phyloP scores from a whole-genome alignment of 2,888 invertebrate genomes.

The Tiphia femorata region DNA sequence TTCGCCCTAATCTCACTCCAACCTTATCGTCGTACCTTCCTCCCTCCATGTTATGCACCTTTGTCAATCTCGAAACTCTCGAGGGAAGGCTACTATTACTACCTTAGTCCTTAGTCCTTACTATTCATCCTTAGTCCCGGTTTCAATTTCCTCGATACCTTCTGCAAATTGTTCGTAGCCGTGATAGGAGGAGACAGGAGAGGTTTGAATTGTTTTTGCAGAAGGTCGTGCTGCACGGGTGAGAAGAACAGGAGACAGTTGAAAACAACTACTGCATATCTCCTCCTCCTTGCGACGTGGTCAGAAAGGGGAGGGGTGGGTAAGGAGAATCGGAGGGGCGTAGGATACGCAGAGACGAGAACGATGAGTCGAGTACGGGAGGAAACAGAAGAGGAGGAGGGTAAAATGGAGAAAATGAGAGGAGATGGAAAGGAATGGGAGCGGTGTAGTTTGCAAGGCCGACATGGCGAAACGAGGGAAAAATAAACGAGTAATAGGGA shows the following conservation, averaged over 20 bases:
- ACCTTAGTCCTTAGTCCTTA: no score
- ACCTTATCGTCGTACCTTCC: no score
- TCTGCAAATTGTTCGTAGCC: no score
- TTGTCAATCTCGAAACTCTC: no score
- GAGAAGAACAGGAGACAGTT: background rate
- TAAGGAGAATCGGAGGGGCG: slow-evolving; percentile 2
- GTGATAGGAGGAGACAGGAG: slow-evolving; percentile 1
- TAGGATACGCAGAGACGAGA: background rate
- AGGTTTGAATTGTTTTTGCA: slow-evolving; percentile 20
- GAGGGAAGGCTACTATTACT: no score
- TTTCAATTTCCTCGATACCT: background rate
- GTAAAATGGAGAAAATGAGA: background rate
- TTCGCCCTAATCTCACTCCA: no score
- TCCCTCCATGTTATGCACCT: no score
- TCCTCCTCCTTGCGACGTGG: no score
- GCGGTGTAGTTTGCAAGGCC: background rate
- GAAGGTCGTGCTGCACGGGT: slow-evolving; percentile 9
- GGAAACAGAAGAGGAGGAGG: background rate
- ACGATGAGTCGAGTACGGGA: background rate
- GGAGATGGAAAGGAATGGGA: background rate
- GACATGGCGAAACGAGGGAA: slow-evolving; percentile 9
- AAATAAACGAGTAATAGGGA: slow-evolving; percentile 21
- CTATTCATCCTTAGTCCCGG: no score
- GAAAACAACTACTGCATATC: background rate
- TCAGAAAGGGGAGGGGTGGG: no score